Evolutionary conservation across 2,797 vertebrate genomes (phyloP).

Genomic region (Schizopygopsis pylzovi): DNA sequence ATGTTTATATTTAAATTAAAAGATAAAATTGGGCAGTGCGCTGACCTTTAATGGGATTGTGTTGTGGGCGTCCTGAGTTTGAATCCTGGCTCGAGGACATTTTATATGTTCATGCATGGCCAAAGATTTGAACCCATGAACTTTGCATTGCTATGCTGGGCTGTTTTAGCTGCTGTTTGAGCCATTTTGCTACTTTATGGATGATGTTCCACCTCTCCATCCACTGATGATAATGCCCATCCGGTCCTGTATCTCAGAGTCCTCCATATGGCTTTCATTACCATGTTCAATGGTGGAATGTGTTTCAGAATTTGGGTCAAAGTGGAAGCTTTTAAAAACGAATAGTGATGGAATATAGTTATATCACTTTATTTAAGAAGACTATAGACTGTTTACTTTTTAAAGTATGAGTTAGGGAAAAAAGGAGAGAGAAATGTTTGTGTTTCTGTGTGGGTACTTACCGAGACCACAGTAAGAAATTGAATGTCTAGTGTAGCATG

Average conservation of each 20-base stretch:
- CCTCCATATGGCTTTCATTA: slow-evolving; percentile 74
- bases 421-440: neutral
- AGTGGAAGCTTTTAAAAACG: slow-evolving; percentile 61
- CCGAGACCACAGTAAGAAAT: slow-evolving; percentile 44
- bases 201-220: slow-evolving; percentile 55
- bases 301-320: slow-evolving; percentile 71
- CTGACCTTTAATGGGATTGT: neutral
- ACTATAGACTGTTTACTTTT: neutral
- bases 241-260: slow-evolving; percentile 47
- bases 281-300: slow-evolving; percentile 66
- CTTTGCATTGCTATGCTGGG: neutral
- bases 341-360: slow-evolving; percentile 45
- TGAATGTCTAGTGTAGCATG: slow-evolving; percentile 64
- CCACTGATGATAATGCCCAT: slow-evolving; percentile 49
- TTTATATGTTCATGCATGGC: neutral
- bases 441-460: slow-evolving; percentile 46
- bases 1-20: slow-evolving; percentile 12
- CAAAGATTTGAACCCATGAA: neutral
- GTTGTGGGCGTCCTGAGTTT: neutral
- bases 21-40: neutral
- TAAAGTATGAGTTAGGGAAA: neutral
- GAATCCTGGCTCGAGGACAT: neutral
- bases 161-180: neutral
- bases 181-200: slow-evolving; percentile 27
- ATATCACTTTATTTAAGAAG: slow-evolving; percentile 48